Conservation (phyloP, 2,888 invertebrate genomes). For the Acheta domesticus region DNA sequence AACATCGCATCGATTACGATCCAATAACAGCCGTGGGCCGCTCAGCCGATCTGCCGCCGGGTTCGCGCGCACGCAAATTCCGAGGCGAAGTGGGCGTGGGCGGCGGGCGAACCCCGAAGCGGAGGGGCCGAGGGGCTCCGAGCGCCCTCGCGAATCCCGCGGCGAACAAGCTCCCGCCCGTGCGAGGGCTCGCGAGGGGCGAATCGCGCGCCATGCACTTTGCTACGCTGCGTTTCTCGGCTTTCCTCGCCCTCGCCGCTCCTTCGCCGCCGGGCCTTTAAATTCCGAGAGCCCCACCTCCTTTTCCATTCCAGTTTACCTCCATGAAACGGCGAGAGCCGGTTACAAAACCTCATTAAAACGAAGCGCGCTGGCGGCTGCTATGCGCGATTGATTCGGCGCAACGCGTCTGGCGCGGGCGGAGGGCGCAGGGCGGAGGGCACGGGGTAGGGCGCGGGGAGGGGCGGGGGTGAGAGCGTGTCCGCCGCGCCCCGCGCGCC, state of each 20-base stretch:
- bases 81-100: neutral
- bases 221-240: too few species aligned
- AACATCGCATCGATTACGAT: neutral
- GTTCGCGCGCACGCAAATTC: neutral
- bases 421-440: neutral
- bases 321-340: neutral
- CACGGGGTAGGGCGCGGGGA: neutral
- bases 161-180: neutral
- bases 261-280: neutral
- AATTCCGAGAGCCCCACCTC: neutral
- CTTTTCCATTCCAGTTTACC: neutral
- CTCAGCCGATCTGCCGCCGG: neutral
- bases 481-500: neutral
- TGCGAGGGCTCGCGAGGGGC: neutral
- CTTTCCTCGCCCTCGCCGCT: too few species aligned
- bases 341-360: neutral
- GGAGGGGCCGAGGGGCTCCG: too few species aligned
- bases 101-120: too few species aligned
- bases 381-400: slow-evolving; percentile 8
- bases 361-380: neutral
- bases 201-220: too few species aligned
- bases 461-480: neutral
- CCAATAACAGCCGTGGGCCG: neutral
- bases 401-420: neutral
- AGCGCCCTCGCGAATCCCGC: neutral